Base-by-base conservation (phyloP, 2,888 invertebrate genomes). In the Pristionchus arcanus region DNA sequence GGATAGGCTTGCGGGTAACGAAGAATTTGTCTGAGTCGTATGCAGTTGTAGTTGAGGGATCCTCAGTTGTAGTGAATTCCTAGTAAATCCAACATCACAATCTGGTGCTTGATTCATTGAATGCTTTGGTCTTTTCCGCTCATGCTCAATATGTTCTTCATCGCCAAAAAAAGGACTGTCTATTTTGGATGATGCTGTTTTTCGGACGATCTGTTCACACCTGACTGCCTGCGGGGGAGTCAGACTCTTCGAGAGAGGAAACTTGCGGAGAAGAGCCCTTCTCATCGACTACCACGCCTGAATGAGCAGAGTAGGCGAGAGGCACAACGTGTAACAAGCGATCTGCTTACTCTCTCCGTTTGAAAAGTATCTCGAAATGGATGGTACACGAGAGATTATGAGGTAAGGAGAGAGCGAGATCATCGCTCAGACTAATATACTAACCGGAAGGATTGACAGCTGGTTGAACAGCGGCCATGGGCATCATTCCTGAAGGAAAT, bases 1-100 rank as follows among this genome's bases (percentile, higher is more conserved):
- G 74, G n/a, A 53, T 71, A 2, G 87, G 87, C n/a, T 28, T 71
- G 53, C 71, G 87, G 16, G 87, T 93, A 63, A 91, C 91, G 90
- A 92, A 93, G 90, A 93, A 93, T 19, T 86, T 90, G 13, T 90
- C 88, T 11, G 92, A 91, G 42, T 93, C 92, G 90, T 93, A 93
- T 5, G 81, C 53, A 4, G 92, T 92, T 1, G 92, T 92, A 2
- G 92, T 92, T 34, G 91, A 49, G 21, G 66, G 49, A 1, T 59
- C 68, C 49, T 74, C 28, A 7, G 74, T 59, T 3, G 90, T 77
- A 13, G 77, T 74, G 37, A 37, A 4, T n/a, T 74, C 74, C 74
- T 74, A 37, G 16, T 55, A 3, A 49, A 49, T 49, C 42, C 13
- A 49, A 49, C 42, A 49, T 49, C 42, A 49, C 42, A 42, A 42